Evolutionary conservation across 2,797 vertebrate genomes (phyloP).

Genomic region (Threskiornis aethiopicus): DNA sequence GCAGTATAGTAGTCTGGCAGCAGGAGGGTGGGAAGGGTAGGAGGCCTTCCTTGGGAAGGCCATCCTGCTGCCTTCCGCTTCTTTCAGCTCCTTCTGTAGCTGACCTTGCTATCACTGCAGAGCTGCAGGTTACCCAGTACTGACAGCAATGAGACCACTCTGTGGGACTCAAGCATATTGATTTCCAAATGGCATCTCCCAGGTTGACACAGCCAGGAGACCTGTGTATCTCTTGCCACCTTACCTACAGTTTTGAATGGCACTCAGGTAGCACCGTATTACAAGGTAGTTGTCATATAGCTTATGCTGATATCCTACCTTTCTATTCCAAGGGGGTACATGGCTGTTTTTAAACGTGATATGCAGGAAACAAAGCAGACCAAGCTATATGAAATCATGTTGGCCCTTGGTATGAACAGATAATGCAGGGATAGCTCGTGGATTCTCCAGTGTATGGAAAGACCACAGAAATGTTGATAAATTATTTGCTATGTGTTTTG

Average conservation of each 20-base stretch:
- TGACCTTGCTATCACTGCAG: neutral
- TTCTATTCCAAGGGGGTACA: neutral
- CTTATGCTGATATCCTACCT: neutral
- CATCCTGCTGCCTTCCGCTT: neutral
- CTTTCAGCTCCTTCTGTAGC: neutral
- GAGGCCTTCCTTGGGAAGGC: neutral
- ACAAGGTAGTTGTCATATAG: rapidly evolving
- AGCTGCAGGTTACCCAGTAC: neutral
- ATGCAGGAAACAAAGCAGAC: neutral
- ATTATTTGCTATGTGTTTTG: neutral
- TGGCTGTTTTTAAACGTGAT: neutral
- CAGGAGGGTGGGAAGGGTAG: neutral
- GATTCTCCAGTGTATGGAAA: neutral
- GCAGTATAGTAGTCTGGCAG: neutral
- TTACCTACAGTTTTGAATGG: neutral
- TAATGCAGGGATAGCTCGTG: neutral
- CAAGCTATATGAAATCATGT: neutral
- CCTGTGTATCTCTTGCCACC: neutral
- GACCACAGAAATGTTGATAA: neutral
- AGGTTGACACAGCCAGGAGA: neutral
- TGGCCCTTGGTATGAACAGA: neutral
- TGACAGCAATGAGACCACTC: neutral
- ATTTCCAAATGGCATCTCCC: neutral
- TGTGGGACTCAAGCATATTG: neutral
- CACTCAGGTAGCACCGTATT: neutral